phyloP scores from a whole-genome alignment of 2,113 vertebrate genomes.

The Lethenteron camtschaticum region DNA sequence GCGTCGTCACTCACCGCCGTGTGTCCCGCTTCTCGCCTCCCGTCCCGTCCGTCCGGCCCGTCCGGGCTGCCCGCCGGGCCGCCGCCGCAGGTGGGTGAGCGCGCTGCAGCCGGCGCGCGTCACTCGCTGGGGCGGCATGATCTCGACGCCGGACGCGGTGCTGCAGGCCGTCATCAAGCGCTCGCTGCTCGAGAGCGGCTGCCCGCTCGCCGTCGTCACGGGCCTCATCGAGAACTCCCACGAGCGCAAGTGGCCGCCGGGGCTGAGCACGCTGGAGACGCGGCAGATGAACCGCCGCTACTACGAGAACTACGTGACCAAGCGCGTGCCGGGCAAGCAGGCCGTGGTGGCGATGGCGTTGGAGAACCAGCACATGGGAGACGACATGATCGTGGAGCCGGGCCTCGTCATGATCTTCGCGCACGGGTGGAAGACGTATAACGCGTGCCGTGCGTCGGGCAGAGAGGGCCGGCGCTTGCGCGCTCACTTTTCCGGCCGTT shows the following conservation, averaged over 20 bases:
- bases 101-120: conserved; percentile 86
- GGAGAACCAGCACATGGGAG: conserved; percentile 95
- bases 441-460: not conserved
- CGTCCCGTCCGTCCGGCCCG: no score
- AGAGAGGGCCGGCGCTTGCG: not conserved
- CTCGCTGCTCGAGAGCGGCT: conserved; percentile 86
- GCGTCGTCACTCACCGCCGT: no score
- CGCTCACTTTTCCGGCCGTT: not conserved
- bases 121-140: conserved; percentile 95
- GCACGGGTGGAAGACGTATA: conserved; percentile 84
- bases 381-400: conserved; percentile 93
- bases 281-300: conserved; percentile 93
- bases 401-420: conserved; percentile 95
- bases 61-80: no score
- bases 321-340: conserved; percentile 88
- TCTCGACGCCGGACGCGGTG: conserved; percentile 82
- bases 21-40: no score
- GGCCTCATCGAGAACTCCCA: conserved; percentile 94
- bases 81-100: conserved; percentile 60
- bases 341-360: conserved; percentile 95
- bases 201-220: conserved; percentile 71
- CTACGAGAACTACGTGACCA: conserved; percentile 97
- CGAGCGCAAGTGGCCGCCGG: conserved; percentile 90
- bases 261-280: conserved; percentile 79
- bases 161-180: conserved; percentile 92